A percentile compares a stretch with the other conserved stretches of the same genome.
phyloP scores from a whole-genome alignment of 2,888 invertebrate genomes.

The Bedellia somnulentella region DNA sequence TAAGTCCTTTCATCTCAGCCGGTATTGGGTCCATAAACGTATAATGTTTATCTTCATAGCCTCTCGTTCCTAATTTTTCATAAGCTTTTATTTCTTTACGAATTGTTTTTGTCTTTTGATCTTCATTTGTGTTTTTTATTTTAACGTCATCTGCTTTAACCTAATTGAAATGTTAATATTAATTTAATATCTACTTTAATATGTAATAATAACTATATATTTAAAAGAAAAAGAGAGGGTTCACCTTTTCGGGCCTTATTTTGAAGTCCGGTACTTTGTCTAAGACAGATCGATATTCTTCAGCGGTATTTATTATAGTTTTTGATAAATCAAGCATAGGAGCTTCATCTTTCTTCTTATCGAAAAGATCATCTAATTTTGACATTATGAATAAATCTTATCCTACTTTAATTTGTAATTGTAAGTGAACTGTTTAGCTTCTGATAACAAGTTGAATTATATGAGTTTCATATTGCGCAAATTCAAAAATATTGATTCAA shows the following conservation, averaged over 20 bases:
- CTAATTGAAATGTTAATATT: conserved; percentile 23
- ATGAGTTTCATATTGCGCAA: no score
- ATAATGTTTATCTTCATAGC: conserved; percentile 55
- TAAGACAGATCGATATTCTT: conserved; percentile 79
- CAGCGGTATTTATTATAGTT: conserved; percentile 73
- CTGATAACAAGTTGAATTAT: no score
- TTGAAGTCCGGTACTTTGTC: conserved; percentile 90
- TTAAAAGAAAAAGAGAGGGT: no score
- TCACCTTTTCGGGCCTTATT: conserved; percentile 82
- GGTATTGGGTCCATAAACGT: conserved; percentile 77
- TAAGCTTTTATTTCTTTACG: conserved; percentile 70
- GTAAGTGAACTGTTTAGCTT: no score
- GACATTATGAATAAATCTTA: conserved; percentile 64
- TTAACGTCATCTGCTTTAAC: conserved; percentile 76
- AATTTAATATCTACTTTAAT: no score
- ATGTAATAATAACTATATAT: no score
- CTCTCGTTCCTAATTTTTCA: conserved; percentile 65
- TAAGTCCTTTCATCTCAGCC: conserved; percentile 74
- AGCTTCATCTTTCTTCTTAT: conserved; percentile 82
- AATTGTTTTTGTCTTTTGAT: conserved; percentile 73
- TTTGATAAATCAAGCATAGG: conserved; percentile 84
- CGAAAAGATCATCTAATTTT: conserved; percentile 80
- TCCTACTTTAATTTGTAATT: no score
- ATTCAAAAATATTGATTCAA: no score
- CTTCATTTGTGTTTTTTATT: conserved; percentile 68